These are phyloP conservation scores for Brevipalpus yothersi DNA, from an alignment of 1,140 invertebrate genomes.

Conservation along the genomic window DNA sequence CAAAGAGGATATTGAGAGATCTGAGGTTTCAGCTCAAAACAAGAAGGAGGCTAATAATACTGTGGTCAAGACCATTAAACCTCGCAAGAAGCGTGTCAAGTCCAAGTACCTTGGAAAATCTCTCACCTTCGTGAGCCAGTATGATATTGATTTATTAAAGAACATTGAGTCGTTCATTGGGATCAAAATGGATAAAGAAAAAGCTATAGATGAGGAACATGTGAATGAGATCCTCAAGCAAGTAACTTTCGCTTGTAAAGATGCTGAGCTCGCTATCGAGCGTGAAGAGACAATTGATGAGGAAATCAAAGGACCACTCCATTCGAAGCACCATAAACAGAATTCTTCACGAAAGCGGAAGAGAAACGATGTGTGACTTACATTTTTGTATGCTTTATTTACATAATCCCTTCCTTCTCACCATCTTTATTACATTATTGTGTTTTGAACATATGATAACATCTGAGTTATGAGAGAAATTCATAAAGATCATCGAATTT, in stretches of 20 bases:
- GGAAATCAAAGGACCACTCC: background rate
- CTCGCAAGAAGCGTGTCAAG: background rate
- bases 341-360: no score
- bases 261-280: slow-evolving; percentile 73
- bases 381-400: no score
- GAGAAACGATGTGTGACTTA: no score
- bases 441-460: no score
- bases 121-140: slow-evolving; percentile 68
- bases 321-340: no score
- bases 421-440: no score
- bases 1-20: background rate
- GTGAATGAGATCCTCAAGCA: slow-evolving; percentile 65
- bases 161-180: slow-evolving; percentile 62
- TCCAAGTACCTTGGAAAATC: slow-evolving; percentile 21
- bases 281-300: slow-evolving; percentile 52
- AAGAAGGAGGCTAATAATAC: background rate
- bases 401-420: no score
- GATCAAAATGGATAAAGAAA: slow-evolving; percentile 34
- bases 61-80: background rate
- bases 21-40: background rate
- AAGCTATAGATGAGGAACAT: slow-evolving; percentile 36
- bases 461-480: no score
- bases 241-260: slow-evolving; percentile 62
- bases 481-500: no score
- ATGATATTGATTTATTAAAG: slow-evolving; percentile 61